Evolutionary conservation across 2,797 vertebrate genomes (phyloP).

Genomic region (Sandelia bainsii): DNA sequence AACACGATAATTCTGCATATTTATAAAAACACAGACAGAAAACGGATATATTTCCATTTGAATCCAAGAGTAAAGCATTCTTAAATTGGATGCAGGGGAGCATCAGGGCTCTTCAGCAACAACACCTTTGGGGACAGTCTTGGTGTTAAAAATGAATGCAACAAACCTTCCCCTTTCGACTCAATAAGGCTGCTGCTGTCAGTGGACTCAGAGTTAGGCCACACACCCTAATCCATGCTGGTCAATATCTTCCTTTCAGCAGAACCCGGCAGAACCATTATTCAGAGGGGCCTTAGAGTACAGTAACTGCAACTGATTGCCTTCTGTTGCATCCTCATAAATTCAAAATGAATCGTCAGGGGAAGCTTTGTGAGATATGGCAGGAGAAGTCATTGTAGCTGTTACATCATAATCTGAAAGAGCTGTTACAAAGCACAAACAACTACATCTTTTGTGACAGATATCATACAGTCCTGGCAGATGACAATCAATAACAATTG

Average conservation of each 20-base stretch:
- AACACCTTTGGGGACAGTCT: slow-evolving; percentile 41
- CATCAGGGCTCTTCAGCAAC: slow-evolving; percentile 41
- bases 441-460: slow-evolving; percentile 24
- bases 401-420: slow-evolving; percentile 42
- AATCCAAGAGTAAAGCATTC: slow-evolving; percentile 6
- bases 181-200: slow-evolving; percentile 54
- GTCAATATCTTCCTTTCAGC: slow-evolving; percentile 75
- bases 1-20: too few relatives aligned
- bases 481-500: slow-evolving; percentile 45
- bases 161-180: slow-evolving; percentile 33
- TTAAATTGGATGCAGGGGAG: slow-evolving; percentile 17
- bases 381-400: slow-evolving; percentile 31
- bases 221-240: slow-evolving; percentile 56
- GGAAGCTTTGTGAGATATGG: slow-evolving; percentile 40
- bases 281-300: slow-evolving; percentile 68
- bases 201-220: slow-evolving; percentile 40
- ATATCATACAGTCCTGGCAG: slow-evolving; percentile 30
- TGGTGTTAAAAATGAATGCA: slow-evolving; percentile 46
- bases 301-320: slow-evolving; percentile 75
- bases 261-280: slow-evolving; percentile 61
- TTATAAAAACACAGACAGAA: neutral
- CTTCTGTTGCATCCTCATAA: slow-evolving; percentile 71
- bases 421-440: slow-evolving; percentile 36
- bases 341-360: slow-evolving; percentile 58
- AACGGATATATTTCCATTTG: neutral